Evolutionary conservation across 1,140 invertebrate species (phyloP).

Genomic region (Acarapis woodi): DNA sequence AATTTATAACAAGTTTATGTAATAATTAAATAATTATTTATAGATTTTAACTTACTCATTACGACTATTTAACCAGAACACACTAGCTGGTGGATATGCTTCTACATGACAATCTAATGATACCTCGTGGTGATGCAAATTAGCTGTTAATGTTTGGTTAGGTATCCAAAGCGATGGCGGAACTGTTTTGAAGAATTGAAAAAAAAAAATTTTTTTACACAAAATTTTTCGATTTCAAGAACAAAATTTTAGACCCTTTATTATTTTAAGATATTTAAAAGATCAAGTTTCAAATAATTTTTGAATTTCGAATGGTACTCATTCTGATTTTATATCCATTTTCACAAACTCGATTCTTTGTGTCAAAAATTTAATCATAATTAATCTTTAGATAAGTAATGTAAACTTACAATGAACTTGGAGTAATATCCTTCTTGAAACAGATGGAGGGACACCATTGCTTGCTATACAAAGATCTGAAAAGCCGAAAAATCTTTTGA

Average conservation of each 20-base stretch:
- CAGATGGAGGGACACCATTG: constrained; percentile 25
- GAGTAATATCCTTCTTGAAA: constrained; percentile 68
- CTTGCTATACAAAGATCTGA: constrained; percentile 24
- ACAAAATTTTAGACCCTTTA: no score
- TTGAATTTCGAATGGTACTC: no score
- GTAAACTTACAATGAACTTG: constrained; percentile 64
- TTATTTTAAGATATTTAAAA: no score
- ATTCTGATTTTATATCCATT: no score
- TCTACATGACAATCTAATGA: constrained; percentile 62
- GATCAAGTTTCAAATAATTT: no score
- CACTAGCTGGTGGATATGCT: constrained; percentile 56
- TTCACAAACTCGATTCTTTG: no score
- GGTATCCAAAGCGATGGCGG: constrained; percentile 57
- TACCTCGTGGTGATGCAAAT: constrained; percentile 48
- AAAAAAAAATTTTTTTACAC: no score
- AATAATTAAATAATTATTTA: no score
- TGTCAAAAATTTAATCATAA: no score
- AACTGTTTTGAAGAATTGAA: constrained; percentile 25
- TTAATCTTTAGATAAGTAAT: no score
- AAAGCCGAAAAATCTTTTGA: not conserved
- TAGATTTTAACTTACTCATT: constrained; percentile 16
- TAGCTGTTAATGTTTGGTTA: constrained; percentile 46
- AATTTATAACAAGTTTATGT: no score
- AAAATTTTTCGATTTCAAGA: no score
- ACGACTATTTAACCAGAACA: constrained; percentile 52